Percentiles rank a stretch among this genome's conserved stretches.
Conservation (phyloP, 2,113 vertebrate genomes). For the Plecotus auritus region DNA sequence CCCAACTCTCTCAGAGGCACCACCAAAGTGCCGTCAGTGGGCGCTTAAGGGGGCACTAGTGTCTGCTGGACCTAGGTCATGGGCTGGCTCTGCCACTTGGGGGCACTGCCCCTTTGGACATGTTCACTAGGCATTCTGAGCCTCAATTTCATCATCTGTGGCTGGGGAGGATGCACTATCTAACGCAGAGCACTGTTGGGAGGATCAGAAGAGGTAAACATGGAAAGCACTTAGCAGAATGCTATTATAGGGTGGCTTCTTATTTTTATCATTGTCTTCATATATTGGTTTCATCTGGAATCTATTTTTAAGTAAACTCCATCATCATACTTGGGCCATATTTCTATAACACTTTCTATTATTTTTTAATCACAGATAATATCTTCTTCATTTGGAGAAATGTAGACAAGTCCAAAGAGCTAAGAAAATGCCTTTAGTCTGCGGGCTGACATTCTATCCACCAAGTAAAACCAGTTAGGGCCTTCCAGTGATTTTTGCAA, state of each 20-base stretch:
- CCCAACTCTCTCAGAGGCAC: not conserved
- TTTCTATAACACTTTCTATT: not conserved
- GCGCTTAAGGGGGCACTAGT: too few species aligned
- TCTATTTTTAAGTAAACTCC: not conserved
- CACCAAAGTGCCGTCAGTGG: not conserved
- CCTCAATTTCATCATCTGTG: not conserved
- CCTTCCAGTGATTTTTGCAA: conserved; percentile 48
- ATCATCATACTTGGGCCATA: not conserved
- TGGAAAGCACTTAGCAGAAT: not conserved
- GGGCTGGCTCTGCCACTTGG: not conserved
- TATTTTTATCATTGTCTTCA: not conserved
- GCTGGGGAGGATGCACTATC: not conserved
- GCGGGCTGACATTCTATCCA: too few species aligned
- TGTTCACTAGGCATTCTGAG: not conserved
- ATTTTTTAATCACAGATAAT: not conserved
- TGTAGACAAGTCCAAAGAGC: not conserved
- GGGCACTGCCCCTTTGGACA: not conserved
- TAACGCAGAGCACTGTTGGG: not conserved
- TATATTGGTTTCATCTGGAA: not conserved
- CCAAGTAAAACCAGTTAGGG: too few species aligned
- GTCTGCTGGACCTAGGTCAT: not conserved
- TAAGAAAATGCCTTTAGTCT: not conserved
- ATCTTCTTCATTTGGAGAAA: not conserved
- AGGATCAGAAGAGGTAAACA: not conserved
- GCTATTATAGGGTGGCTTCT: not conserved